Conservation (phyloP, 2,888 invertebrate species). For the Nomada ruficornis region DNA sequence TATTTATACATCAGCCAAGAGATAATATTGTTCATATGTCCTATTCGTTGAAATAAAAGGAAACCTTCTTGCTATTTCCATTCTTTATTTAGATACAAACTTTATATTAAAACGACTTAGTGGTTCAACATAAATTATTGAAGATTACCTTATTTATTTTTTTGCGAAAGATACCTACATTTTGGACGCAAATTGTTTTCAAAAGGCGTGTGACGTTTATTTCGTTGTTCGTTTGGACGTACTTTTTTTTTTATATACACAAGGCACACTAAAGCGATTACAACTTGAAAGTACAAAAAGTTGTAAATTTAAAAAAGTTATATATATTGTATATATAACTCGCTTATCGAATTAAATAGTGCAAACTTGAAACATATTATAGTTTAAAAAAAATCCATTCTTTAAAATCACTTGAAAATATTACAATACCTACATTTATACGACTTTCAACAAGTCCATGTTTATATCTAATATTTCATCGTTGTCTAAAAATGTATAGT, state of each 20-base stretch:
- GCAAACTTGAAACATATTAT: slow-evolving; percentile 28
- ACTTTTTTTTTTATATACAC: slow-evolving; percentile 21
- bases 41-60: slow-evolving; percentile 28
- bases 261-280: slow-evolving; percentile 43
- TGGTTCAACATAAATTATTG: slow-evolving; percentile 23
- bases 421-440: slow-evolving; percentile 44
- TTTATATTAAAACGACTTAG: slow-evolving; percentile 22
- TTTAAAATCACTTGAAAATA: slow-evolving; percentile 10
- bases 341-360: slow-evolving; percentile 1
- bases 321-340: background rate
- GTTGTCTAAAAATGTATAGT: slow-evolving; percentile 15
- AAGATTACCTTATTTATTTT: background rate
- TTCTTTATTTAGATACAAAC: slow-evolving; percentile 44
- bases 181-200: background rate
- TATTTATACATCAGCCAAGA: slow-evolving; percentile 26
- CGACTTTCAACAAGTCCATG: slow-evolving; percentile 11
- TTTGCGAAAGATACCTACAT: background rate
- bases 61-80: slow-evolving; percentile 6
- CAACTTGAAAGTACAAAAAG: slow-evolving; percentile 20
- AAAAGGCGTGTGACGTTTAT: background rate
- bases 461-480: slow-evolving; percentile 8
- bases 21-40: slow-evolving; percentile 14
- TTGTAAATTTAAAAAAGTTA: slow-evolving; percentile 13
- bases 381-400: slow-evolving; percentile 15
- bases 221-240: background rate